Evolutionary conservation across 1,140 invertebrate species (phyloP), one percentile per base, ranked within the genome.

Genomic region (Drosophila nebulosa): DNA sequence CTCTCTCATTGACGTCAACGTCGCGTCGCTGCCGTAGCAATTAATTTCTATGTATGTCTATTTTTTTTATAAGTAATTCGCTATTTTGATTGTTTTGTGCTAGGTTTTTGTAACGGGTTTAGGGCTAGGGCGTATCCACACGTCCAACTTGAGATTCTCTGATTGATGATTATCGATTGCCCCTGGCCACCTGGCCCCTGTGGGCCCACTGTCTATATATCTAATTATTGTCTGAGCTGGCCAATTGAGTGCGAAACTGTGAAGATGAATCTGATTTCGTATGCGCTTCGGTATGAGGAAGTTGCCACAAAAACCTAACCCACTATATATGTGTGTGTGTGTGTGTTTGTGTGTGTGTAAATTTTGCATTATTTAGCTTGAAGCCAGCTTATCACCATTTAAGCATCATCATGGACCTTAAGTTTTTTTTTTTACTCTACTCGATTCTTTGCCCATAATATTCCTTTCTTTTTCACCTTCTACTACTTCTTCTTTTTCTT

Each of bases 31-130:
- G 80, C 74, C 69, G 67, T 58, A 52, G 80, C 80, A 85, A 79
- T 84, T 79, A 85, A 84, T 84, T 75, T 84, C n/a, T n/a, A n/a
- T 59, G 73, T 79, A 76, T 84, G 69, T 77, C 76, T 85, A 73
- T 85, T 79, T 69, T 77, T 73, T 69, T 77, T 73, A 55, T 73
- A 46, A 14, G 16, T 46, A 79, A 79, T 73, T 64, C 80, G 64
- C 73, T 46, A 21, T 75, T 67, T 78, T 75, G 74, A 75, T 75
- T 75, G 64, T 75, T 76, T 55, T 72, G 36, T 58, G 9, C 30
- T 4, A 9, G 10, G 46, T 4, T 32, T 16, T 52, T 16, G 50
- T 72, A 75, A 75, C 73, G 73, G 73, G 14, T 21, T 46, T 42
- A 16, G 36, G n/a, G n/a, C 30, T 32, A 32, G 55, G 30, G 55